Evolutionary conservation across 1,140 invertebrate species (phyloP), one percentile per base, ranked within the genome.

Genomic region (Sminthurides bifidus): DNA sequence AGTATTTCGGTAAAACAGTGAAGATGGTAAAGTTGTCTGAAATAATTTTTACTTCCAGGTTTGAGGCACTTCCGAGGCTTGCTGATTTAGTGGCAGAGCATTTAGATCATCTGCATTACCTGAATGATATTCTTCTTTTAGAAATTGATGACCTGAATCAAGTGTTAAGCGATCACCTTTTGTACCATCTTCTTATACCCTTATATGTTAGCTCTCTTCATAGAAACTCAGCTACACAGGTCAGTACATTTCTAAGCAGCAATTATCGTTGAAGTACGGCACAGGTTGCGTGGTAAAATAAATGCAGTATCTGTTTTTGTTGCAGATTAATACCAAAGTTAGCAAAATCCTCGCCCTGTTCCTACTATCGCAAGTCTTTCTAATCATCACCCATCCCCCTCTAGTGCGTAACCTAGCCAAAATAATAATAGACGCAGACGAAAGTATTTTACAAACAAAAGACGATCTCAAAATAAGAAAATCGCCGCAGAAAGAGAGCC

Each of bases 61-160:
- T 92, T 52, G 75, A 92, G 79, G 70, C 89, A 83, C 72, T 91
- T 81, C 72, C 83, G 17, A 68, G 90, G 68, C 74, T 98, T 35
- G 81, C 91, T 15, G 93, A 95, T 72, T 75, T 98, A 45, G 92
- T 98, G 2, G 93, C 93, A 0, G 92, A 97, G 75, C 93, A 98
- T 72, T 75, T 98, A 38, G 94, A 98, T 72, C 91, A 98, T 72
- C 74, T 98, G 14, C 94, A 98, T 74, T 99, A 98, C 71, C 74
- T 98, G 23, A 98, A 97, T 68, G 95, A 99, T 65, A 97, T 98
- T 68, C 75, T 97, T 19, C 84, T 84, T 68, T 77, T 97, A 19
- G 83, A 92, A 68, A 94, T 97, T 65, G 81, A 85, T 31, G 85
- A 91, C 66, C 75, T 98, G 43, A 98, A 98, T 73, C 84, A 90